phyloP scores from a whole-genome alignment of 2,113 vertebrate genomes.

The Gulo gulo region DNA sequence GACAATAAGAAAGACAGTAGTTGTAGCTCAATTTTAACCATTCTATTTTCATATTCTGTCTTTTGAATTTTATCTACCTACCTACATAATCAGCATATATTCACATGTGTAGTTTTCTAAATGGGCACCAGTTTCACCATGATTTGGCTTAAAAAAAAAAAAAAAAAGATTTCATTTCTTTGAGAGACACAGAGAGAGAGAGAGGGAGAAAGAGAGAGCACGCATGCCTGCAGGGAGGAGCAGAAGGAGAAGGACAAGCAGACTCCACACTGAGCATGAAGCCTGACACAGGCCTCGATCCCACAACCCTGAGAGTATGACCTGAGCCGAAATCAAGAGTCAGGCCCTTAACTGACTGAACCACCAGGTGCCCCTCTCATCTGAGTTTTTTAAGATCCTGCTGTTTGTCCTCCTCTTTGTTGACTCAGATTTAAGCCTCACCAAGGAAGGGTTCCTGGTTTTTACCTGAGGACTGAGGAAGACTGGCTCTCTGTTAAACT shows the following conservation, averaged over 20 bases:
- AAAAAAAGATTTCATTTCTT: background rate
- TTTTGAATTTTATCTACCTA: background rate
- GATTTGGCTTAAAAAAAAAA: background rate
- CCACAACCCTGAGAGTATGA: background rate
- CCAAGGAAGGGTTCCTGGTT: constrained; percentile 79
- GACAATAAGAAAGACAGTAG: background rate
- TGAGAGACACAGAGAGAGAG: too few relatives aligned
- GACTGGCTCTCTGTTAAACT: constrained; percentile 55
- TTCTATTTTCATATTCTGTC: background rate
- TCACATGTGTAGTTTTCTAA: background rate
- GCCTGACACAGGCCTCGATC: background rate
- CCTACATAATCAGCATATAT: background rate
- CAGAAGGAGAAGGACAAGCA: background rate
- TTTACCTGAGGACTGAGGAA: constrained; percentile 35
- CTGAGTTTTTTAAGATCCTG: constrained; percentile 65
- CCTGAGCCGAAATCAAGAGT: background rate
- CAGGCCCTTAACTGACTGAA: background rate
- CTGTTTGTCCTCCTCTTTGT: constrained; percentile 77
- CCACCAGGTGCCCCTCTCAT: constrained; percentile 54
- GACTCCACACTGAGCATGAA: background rate
- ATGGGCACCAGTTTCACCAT: background rate
- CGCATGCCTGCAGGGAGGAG: background rate
- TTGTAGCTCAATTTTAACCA: background rate
- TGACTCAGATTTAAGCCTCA: constrained; percentile 76
- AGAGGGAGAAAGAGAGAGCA: background rate